Conservation (phyloP, 2,888 invertebrate genomes). For the Drosophila anomelani region DNA sequence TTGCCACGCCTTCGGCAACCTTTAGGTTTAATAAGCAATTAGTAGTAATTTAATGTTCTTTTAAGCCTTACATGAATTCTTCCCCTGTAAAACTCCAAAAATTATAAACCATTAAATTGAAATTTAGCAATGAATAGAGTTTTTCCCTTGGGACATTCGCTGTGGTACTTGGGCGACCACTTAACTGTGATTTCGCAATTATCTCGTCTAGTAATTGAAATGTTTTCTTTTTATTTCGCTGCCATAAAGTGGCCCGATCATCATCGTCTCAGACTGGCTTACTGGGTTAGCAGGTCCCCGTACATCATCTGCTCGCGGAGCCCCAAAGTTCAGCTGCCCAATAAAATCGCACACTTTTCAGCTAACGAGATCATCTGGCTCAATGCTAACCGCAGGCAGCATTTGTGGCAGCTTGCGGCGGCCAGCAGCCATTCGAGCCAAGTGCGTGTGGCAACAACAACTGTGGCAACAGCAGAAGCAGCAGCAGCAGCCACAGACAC, state of each 20-base stretch:
- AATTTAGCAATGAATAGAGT: not conserved
- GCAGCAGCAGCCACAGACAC: not conserved
- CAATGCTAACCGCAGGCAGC: slow-evolving; percentile 56
- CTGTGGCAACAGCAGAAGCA: slow-evolving; percentile 39
- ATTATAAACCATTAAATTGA: not conserved
- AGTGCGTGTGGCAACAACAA: slow-evolving; percentile 48
- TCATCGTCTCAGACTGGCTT: slow-evolving; percentile 2
- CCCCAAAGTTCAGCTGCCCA: slow-evolving; percentile 29
- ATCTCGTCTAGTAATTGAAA: slow-evolving; percentile 16
- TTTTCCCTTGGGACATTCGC: slow-evolving; percentile 9
- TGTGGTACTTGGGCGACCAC: not conserved
- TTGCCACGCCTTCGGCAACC: slow-evolving; percentile 6
- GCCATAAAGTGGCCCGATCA: slow-evolving; percentile 1
- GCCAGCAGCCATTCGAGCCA: slow-evolving; percentile 30
- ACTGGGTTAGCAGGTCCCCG: slow-evolving; percentile 24
- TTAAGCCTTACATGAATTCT: not conserved
- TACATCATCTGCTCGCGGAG: slow-evolving; percentile 4
- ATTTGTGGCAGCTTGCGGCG: slow-evolving; percentile 36
- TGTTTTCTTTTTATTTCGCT: slow-evolving; percentile 9
- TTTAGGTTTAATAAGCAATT: slow-evolving; percentile 6
- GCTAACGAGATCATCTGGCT: slow-evolving; percentile 64
- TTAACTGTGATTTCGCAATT: slow-evolving; percentile 18
- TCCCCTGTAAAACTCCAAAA: not conserved
- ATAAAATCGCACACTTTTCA: slow-evolving; percentile 31
- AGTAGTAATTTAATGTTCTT: not conserved